phyloP scores from a whole-genome alignment of 2,888 invertebrate genomes.

The Microctonus aethiopoides region DNA sequence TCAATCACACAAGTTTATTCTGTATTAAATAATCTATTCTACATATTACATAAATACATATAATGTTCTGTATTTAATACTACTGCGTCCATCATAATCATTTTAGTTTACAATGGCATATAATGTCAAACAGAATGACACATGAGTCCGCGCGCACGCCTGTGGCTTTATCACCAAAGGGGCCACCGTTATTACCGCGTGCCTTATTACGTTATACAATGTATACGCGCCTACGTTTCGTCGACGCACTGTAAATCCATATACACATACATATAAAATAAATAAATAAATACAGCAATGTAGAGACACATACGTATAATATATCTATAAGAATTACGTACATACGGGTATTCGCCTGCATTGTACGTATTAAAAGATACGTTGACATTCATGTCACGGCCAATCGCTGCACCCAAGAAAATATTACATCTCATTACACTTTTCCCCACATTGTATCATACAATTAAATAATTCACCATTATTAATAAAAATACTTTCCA shows the following conservation, averaged over 20 bases:
- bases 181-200: constrained; percentile 22
- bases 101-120: constrained; percentile 51
- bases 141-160: constrained; percentile 24
- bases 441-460: constrained; percentile 24
- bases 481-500: background rate
- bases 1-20: too few species aligned
- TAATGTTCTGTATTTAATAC: constrained; percentile 45
- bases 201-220: constrained; percentile 33
- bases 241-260: constrained; percentile 39
- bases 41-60: too few species aligned
- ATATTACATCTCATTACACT: constrained; percentile 36
- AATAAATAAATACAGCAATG: constrained; percentile 20
- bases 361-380: constrained; percentile 37
- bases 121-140: constrained; percentile 41
- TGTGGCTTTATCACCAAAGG: constrained; percentile 37
- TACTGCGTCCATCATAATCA: constrained; percentile 46
- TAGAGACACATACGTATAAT: too few species aligned
- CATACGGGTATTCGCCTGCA: constrained; percentile 26
- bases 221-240: constrained; percentile 53
- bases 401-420: constrained; percentile 57
- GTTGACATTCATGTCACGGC: constrained; percentile 63
- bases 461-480: constrained; percentile 3
- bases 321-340: constrained; percentile 15
- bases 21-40: too few species aligned
- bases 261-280: constrained; percentile 7